Conservation (phyloP, 2,113 vertebrate species). For the Mormyrus iriodes region DNA sequence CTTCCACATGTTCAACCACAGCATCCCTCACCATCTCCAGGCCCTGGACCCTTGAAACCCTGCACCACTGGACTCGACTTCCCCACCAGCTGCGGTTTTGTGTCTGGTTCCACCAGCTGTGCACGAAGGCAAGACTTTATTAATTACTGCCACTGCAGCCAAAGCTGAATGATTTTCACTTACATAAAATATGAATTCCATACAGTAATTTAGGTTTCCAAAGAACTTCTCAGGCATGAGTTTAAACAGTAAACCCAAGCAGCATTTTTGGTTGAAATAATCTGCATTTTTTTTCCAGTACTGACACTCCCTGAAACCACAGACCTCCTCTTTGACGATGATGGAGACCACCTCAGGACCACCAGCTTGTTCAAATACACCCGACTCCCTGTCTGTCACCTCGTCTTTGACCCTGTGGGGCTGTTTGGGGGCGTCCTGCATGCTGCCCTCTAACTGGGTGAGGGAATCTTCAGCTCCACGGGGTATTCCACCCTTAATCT, state of each 20-base stretch:
- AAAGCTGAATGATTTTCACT: neutral
- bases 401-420: neutral
- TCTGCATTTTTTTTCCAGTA: neutral
- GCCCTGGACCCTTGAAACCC: neutral
- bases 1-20: neutral
- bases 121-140: neutral
- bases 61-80: neutral
- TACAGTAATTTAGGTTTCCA: neutral
- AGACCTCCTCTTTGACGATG: constrained; percentile 23
- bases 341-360: constrained; percentile 17
- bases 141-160: neutral
- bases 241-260: neutral
- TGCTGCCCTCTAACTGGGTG: neutral
- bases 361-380: neutral
- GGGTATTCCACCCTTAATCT: neutral
- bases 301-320: neutral
- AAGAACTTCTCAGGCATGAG: neutral
- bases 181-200: neutral
- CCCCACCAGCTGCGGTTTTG: neutral
- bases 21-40: neutral
- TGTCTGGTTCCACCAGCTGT: constrained; percentile 8
- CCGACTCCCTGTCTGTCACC: neutral
- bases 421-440: neutral
- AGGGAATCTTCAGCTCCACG: neutral
- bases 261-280: neutral